phyloP scores from a whole-genome alignment of 1,140 invertebrate genomes.

The Saccostrea echinata region DNA sequence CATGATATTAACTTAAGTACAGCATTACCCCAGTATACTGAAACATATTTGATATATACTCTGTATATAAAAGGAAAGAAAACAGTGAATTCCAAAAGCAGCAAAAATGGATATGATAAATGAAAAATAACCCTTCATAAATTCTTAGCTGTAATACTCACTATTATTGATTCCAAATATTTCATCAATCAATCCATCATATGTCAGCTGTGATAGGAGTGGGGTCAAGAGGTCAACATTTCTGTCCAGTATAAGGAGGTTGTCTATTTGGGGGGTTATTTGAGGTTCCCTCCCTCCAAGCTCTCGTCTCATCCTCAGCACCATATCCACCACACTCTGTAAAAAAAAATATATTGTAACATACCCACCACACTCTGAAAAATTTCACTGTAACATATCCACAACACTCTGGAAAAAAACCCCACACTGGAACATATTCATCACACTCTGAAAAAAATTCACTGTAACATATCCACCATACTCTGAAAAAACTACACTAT shows the following conservation, averaged over 20 bases:
- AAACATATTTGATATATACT: no score
- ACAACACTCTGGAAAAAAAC: no score
- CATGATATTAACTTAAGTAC: no score
- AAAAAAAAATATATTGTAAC: constrained; percentile 54
- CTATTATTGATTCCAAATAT: constrained; percentile 85
- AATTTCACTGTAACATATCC: background rate
- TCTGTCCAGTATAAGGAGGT: constrained; percentile 92
- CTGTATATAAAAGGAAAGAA: no score
- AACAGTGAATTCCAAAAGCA: no score
- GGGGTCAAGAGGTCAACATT: constrained; percentile 95
- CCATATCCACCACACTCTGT: constrained; percentile 91
- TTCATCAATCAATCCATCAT: constrained; percentile 98
- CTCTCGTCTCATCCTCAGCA: constrained; percentile 89
- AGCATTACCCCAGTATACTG: no score
- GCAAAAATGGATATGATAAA: background rate
- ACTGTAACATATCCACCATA: no score
- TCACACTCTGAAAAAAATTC: no score
- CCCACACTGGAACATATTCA: no score
- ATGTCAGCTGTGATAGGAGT: constrained; percentile 96
- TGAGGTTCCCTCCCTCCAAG: constrained; percentile 80
- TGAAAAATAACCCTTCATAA: background rate
- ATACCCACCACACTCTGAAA: background rate
- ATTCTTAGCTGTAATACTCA: constrained; percentile 78
- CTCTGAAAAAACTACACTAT: no score
- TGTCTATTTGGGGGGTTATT: constrained; percentile 88